Percentiles rank a stretch among this genome's conserved stretches.
Conservation (phyloP, 2,888 invertebrate species). For the Caenorhabditis japonica region DNA sequence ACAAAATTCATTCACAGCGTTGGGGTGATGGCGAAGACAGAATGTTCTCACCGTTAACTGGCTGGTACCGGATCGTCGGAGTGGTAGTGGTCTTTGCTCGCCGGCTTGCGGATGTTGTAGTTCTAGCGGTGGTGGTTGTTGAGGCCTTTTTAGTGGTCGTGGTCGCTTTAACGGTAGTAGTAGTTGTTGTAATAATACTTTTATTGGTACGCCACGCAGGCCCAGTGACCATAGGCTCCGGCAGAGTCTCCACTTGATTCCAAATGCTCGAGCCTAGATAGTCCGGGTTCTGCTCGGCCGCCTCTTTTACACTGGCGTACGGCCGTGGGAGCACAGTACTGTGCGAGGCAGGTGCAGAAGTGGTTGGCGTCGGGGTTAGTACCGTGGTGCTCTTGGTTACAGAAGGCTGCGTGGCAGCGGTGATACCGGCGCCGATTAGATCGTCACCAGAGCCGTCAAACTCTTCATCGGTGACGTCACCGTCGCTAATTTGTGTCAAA, state of each 20-base stretch:
- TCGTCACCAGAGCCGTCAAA: constrained; percentile 58
- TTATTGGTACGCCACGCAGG: constrained; percentile 61
- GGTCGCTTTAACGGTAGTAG: constrained; percentile 18
- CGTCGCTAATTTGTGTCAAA: constrained; percentile 51
- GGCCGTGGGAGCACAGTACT: constrained; percentile 63
- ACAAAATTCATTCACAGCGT: too few species aligned
- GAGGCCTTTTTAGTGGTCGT: constrained; percentile 38
- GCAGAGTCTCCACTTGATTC: constrained; percentile 56
- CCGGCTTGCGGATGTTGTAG: constrained; percentile 17
- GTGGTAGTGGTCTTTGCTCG: constrained; percentile 32
- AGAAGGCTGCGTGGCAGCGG: constrained; percentile 51
- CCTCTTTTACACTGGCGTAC: constrained; percentile 63
- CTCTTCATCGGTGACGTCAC: constrained; percentile 32
- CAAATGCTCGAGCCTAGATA: constrained; percentile 63
- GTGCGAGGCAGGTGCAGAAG: constrained; percentile 40
- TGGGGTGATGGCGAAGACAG: too few species aligned
- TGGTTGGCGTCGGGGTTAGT: constrained; percentile 46
- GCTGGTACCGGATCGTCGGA: constrained; percentile 30
- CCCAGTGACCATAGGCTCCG: constrained; percentile 62
- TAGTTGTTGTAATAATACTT: constrained; percentile 42
- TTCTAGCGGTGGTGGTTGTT: constrained; percentile 44
- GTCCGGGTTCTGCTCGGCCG: constrained; percentile 65
- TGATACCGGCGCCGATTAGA: constrained; percentile 43
- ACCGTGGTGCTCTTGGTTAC: constrained; percentile 31
- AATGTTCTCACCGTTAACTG: constrained; percentile 45